These are phyloP conservation scores for Drosophila eohydei DNA, from an alignment of 2,888 invertebrate species.

Conservation along the genomic window DNA sequence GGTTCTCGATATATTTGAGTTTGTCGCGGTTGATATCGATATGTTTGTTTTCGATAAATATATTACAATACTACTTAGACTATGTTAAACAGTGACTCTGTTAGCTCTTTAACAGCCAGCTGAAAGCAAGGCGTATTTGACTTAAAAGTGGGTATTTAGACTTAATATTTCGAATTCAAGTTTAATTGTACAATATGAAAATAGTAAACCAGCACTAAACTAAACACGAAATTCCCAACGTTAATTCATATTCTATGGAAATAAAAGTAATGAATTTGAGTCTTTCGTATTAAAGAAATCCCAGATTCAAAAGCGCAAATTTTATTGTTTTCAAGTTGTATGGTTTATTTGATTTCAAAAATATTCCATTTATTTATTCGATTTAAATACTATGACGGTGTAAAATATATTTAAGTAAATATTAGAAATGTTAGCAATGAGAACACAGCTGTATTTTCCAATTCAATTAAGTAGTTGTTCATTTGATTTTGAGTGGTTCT, in stretches of 20 bases:
- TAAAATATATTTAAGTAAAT: slow-evolving; percentile 26
- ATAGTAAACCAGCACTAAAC: too few species aligned
- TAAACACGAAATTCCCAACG: background rate
- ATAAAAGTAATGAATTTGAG: too few species aligned
- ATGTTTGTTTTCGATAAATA: slow-evolving; percentile 2
- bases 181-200: background rate
- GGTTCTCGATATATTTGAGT: slow-evolving; percentile 24
- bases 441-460: slow-evolving; percentile 30
- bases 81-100: slow-evolving; percentile 16
- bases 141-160: background rate
- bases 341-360: slow-evolving; percentile 42
- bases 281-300: background rate
- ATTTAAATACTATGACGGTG: slow-evolving; percentile 33
- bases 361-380: slow-evolving; percentile 34
- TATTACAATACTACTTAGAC: background rate
- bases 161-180: background rate
- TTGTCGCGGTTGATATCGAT: slow-evolving; percentile 41
- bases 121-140: background rate
- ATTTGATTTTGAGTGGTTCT: slow-evolving; percentile 34
- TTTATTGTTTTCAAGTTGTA: background rate
- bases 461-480: slow-evolving; percentile 9
- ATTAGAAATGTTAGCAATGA: slow-evolving; percentile 42
- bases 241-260: background rate
- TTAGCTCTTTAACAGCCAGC: background rate
- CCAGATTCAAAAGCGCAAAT: slow-evolving; percentile 4